A percentile compares a stretch with the other conserved stretches of the same genome.
Conservation (phyloP, 2,888 invertebrate species). For the Stenichneumon culpator region DNA sequence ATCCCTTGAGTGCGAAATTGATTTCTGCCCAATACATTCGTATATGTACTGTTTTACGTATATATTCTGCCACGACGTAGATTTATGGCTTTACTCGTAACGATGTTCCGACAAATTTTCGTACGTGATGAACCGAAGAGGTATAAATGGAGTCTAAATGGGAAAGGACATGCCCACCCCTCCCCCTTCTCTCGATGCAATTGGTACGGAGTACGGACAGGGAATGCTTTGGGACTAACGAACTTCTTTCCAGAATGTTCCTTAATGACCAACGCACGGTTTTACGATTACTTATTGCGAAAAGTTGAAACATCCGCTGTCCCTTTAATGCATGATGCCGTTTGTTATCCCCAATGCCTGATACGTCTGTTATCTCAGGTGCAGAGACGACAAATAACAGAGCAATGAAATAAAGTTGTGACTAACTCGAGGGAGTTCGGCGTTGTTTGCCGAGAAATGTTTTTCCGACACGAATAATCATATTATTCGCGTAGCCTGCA, state of each 20-base stretch:
- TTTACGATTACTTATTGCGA: not conserved
- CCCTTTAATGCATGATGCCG: not conserved
- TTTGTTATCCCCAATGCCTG: not conserved
- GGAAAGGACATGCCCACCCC: not conserved
- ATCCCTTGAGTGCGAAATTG: not conserved
- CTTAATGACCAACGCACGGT: not conserved
- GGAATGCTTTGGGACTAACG: not conserved
- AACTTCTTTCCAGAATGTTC: not conserved
- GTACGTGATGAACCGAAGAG: too few species aligned
- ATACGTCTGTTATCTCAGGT: not conserved
- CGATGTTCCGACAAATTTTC: too few species aligned
- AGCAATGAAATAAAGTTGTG: not conserved
- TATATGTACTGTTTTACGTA: too few species aligned
- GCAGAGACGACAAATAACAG: not conserved
- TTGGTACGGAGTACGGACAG: not conserved
- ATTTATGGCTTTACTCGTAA: too few species aligned
- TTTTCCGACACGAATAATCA: not conserved
- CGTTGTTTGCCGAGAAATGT: not conserved
- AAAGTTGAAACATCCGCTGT: not conserved
- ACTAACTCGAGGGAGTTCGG: not conserved
- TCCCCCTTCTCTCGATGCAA: not conserved
- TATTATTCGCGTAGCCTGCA: not conserved
- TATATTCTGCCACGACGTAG: too few species aligned
- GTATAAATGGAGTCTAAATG: too few species aligned
- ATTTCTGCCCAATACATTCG: not conserved